Percentiles rank a stretch among this genome's conserved stretches.
These are phyloP conservation scores for Murina feae DNA, from an alignment of 2,113 vertebrate genomes.

Conservation along the genomic window DNA sequence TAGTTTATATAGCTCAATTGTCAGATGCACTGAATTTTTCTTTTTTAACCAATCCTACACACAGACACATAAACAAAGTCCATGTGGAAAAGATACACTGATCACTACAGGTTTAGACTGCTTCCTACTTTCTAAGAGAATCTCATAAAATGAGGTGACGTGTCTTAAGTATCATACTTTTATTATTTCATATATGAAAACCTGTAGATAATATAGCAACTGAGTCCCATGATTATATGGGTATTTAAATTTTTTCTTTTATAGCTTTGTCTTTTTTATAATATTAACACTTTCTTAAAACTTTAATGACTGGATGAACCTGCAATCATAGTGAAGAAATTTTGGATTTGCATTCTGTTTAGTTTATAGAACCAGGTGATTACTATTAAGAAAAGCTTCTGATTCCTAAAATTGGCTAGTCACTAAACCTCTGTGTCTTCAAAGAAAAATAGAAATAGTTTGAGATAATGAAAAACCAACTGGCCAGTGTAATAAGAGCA, in stretches of 20 bases:
- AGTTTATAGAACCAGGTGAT: background rate
- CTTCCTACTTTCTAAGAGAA: background rate
- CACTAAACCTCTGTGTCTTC: background rate
- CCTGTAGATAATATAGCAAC: background rate
- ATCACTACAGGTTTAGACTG: background rate
- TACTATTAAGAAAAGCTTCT: background rate
- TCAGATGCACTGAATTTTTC: background rate
- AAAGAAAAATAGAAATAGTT: background rate
- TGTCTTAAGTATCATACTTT: background rate
- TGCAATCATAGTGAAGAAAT: slow-evolving; percentile 26
- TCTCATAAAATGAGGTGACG: background rate
- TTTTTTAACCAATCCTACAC: background rate
- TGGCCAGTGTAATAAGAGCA: background rate
- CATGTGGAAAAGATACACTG: background rate
- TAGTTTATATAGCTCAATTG: background rate
- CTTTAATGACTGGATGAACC: background rate
- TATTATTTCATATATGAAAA: background rate
- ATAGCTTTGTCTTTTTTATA: background rate
- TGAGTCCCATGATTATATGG: background rate
- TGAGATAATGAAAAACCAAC: background rate
- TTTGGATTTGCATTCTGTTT: background rate
- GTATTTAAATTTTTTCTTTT: background rate
- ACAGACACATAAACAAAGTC: background rate
- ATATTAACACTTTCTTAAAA: background rate
- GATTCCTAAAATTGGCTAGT: background rate